Evolutionary conservation across 2,888 invertebrate genomes (phyloP).

Genomic region (Acanthosepion lycidas): DNA sequence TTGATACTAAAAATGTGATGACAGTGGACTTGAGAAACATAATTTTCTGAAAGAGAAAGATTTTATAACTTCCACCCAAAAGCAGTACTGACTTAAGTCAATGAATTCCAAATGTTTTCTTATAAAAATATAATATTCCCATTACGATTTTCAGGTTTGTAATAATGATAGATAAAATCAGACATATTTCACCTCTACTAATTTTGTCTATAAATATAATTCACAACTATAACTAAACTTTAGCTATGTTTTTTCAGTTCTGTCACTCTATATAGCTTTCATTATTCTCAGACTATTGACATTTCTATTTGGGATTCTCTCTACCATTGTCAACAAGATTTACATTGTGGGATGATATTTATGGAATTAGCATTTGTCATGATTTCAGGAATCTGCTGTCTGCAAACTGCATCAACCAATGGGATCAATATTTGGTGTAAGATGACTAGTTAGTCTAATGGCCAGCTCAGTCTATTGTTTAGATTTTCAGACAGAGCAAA

Average conservation of each 20-base stretch:
- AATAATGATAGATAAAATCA: too few relatives aligned
- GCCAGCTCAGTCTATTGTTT: not conserved
- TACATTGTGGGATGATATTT: not conserved
- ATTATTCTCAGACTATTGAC: not conserved
- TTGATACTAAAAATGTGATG: too few relatives aligned
- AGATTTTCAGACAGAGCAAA: not conserved
- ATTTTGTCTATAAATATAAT: too few relatives aligned
- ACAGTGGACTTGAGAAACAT: too few relatives aligned
- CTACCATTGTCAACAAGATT: not conserved
- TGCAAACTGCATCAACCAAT: not conserved
- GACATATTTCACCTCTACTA: too few relatives aligned
- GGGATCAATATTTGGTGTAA: not conserved
- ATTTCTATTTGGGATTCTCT: not conserved
- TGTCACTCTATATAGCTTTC: not conserved
- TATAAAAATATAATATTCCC: too few relatives aligned
- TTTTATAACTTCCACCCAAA: too few relatives aligned
- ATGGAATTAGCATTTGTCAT: not conserved
- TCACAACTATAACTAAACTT: not conserved
- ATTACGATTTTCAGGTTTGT: too few relatives aligned
- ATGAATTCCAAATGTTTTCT: too few relatives aligned
- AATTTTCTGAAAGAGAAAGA: too few relatives aligned
- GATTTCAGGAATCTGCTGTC: not conserved
- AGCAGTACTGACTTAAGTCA: too few relatives aligned
- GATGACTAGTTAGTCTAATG: not conserved
- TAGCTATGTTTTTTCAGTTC: not conserved